Evolutionary conservation across 2,113 vertebrate genomes (phyloP).

Genomic region (Chrysochloris asiatica): DNA sequence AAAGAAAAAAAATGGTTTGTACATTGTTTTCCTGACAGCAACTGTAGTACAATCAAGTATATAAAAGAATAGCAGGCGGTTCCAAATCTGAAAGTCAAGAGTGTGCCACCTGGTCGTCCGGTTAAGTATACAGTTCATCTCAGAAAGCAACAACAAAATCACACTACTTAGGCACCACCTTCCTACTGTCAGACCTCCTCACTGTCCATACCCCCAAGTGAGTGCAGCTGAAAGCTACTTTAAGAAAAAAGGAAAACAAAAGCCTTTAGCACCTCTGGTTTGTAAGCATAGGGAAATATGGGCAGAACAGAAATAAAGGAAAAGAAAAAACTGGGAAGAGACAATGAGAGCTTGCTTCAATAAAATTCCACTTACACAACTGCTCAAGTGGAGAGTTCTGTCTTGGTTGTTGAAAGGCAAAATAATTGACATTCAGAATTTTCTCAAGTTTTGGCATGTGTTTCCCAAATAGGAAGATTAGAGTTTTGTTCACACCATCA

Average conservation of each 20-base stretch:
- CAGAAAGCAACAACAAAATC: not conserved
- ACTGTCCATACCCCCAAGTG: not conserved
- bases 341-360: not conserved
- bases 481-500: not conserved
- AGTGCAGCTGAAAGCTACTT: not conserved
- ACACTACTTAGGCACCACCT: not conserved
- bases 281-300: not conserved
- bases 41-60: conserved; percentile 59
- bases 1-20: conserved; percentile 41
- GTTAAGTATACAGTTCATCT: not conserved
- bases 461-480: conserved; percentile 2
- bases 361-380: not conserved
- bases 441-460: conserved; percentile 1
- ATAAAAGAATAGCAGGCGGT: conserved; percentile 19
- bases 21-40: conserved; percentile 56
- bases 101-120: not conserved
- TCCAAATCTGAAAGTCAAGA: conserved; percentile 12
- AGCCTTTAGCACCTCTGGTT: conserved; percentile 41
- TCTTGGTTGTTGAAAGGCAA: not conserved
- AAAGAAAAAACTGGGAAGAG: not conserved
- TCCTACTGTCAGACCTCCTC: not conserved
- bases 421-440: not conserved
- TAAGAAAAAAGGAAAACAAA: conserved; percentile 11
- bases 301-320: not conserved
- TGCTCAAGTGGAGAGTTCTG: not conserved